These are phyloP conservation scores for Cyclophora punctaria DNA, from an alignment of 2,888 invertebrate genomes.

Conservation along the genomic window DNA sequence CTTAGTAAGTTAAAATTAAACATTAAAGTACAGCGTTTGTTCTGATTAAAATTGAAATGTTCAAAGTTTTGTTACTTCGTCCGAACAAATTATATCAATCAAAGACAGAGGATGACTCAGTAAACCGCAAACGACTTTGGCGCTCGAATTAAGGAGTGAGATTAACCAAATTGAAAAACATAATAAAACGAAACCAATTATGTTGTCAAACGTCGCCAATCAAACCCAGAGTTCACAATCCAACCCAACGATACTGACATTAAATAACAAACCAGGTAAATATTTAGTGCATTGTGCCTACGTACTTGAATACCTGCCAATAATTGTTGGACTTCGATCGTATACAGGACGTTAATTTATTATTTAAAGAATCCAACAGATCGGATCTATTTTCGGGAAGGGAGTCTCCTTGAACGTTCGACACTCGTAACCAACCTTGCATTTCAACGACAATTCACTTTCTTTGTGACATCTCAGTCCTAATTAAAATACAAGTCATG, in stretches of 20 bases:
- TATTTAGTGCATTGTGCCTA: slow-evolving; percentile 59
- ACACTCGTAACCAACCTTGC: slow-evolving; percentile 14
- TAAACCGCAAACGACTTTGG: no score
- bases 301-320: slow-evolving; percentile 67
- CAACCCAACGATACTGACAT: slow-evolving; percentile 26
- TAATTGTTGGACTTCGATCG: slow-evolving; percentile 64
- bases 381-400: slow-evolving; percentile 37
- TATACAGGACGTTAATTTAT: slow-evolving; percentile 52
- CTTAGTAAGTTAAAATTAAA: no score
- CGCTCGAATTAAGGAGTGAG: no score
- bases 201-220: neutral
- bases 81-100: no score
- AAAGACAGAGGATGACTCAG: no score
- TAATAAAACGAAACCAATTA: no score
- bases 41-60: no score
- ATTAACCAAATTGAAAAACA: no score
- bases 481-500: slow-evolving; percentile 42
- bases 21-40: no score
- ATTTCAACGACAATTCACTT: slow-evolving; percentile 13
- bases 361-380: slow-evolving; percentile 42
- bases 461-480: slow-evolving; percentile 8
- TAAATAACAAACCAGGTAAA: slow-evolving; percentile 60
- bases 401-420: slow-evolving; percentile 26
- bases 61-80: no score
- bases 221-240: slow-evolving; percentile 4